Percentiles rank a stretch among this genome's conserved stretches.
phyloP scores from a whole-genome alignment of 2,113 vertebrate genomes.

The Aptenodytes forsteri region DNA sequence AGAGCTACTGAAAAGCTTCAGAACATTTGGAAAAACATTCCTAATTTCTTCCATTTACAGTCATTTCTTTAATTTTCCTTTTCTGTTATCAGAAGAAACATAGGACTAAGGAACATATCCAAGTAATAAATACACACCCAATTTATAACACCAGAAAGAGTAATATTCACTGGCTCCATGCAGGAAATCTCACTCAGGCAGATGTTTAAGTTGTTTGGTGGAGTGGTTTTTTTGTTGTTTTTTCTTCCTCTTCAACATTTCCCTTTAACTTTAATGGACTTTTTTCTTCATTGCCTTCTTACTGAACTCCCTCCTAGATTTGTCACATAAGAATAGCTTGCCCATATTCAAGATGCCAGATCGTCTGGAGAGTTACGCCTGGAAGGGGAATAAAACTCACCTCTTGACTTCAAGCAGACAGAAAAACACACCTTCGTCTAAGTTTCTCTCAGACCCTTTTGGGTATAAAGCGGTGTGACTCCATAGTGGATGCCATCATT shows the following conservation, averaged over 20 bases:
- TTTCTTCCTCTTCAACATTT: background rate
- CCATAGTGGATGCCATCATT: background rate
- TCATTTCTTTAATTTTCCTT: background rate
- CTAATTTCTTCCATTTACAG: background rate
- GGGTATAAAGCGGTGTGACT: background rate
- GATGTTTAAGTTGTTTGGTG: background rate
- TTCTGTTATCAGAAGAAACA: background rate
- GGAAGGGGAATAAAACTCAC: background rate
- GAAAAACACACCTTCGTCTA: background rate
- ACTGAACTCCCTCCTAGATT: background rate
- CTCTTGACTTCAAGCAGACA: background rate
- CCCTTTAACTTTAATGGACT: background rate
- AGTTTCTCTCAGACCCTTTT: background rate
- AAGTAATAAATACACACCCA: background rate
- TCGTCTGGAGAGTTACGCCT: background rate
- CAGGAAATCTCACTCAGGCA: background rate
- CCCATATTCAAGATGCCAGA: background rate
- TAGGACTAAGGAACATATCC: background rate
- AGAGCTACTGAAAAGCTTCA: background rate
- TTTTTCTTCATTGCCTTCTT: background rate
- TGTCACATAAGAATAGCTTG: background rate
- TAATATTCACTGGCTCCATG: background rate
- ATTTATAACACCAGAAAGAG: background rate
- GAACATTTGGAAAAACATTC: background rate
- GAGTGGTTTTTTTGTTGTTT: background rate